Conservation (phyloP, 92 coral and sea anemone species). For the Epizoanthus ramosus region DNA sequence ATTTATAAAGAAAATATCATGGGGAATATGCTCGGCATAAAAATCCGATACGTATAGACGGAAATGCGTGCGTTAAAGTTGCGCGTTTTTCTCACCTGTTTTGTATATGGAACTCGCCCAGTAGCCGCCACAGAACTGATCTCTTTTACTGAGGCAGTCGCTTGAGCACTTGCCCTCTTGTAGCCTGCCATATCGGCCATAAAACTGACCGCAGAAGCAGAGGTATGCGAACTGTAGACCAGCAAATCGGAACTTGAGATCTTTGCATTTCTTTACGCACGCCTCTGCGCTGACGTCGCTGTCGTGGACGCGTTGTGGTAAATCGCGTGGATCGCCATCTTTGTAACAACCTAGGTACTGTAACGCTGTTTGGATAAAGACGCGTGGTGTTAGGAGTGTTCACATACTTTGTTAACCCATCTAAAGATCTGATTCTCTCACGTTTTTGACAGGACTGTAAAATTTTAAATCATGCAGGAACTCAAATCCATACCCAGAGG, state of each 20-base stretch:
- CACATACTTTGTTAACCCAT: background rate
- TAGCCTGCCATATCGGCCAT: constrained; percentile 86
- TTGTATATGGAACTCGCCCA: constrained; percentile 90
- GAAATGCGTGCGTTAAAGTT: too few species aligned
- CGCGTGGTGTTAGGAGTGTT: background rate
- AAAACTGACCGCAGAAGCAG: constrained; percentile 91
- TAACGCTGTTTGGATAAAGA: constrained; percentile 38
- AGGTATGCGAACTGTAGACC: constrained; percentile 92
- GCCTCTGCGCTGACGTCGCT: constrained; percentile 71
- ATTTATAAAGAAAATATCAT: too few species aligned
- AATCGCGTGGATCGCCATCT: constrained; percentile 96
- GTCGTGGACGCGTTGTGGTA: constrained; percentile 83
- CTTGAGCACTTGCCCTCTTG: constrained; percentile 87
- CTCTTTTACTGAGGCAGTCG: constrained; percentile 62
- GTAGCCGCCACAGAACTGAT: constrained; percentile 89
- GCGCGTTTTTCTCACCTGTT: constrained; percentile 65
- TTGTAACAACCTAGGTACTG: constrained; percentile 89
- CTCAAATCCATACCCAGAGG: too few species aligned
- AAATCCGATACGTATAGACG: too few species aligned
- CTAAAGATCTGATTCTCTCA: too few species aligned
- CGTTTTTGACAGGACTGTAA: too few species aligned
- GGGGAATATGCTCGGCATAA: too few species aligned
- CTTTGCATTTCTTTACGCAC: constrained; percentile 81
- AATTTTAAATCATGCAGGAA: too few species aligned
- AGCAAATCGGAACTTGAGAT: constrained; percentile 82